A percentile compares a stretch with the other conserved stretches of the same genome.
Conservation (phyloP, 1,140 invertebrate species). For the Drosophila nebulosa region DNA sequence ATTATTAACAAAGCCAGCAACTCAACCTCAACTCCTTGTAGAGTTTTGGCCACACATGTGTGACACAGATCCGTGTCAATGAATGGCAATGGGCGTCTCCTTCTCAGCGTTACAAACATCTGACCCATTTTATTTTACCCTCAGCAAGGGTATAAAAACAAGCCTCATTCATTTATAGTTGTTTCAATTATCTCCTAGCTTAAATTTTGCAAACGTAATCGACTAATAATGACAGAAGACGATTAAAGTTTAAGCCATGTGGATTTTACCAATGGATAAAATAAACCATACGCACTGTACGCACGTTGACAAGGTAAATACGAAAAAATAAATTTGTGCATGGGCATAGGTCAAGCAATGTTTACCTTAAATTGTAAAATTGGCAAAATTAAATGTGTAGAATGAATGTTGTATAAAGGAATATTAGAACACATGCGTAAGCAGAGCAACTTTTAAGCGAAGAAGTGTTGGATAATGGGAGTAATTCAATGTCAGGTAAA, state of each 20-base stretch:
- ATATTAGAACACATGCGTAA: slow-evolving; percentile 72
- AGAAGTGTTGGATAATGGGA: slow-evolving; percentile 49
- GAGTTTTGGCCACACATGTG: no score
- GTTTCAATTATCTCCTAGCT: no score
- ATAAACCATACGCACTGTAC: background rate
- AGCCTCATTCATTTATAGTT: background rate
- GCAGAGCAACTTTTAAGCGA: slow-evolving; percentile 67
- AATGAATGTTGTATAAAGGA: slow-evolving; percentile 1
- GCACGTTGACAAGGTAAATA: background rate
- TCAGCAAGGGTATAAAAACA: no score
- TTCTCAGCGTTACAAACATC: no score
- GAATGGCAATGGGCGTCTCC: no score
- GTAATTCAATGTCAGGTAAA: slow-evolving; percentile 50
- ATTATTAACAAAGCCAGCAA: no score
- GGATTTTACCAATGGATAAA: background rate
- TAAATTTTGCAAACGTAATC: no score
- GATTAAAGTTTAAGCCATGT: no score
- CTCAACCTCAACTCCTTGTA: no score
- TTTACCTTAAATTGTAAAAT: slow-evolving; percentile 15
- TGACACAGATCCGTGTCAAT: no score
- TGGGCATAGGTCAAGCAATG: background rate
- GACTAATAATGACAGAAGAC: no score
- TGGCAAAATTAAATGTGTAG: slow-evolving; percentile 37
- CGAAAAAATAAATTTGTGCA: background rate
- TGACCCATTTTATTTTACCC: no score